phyloP scores from a whole-genome alignment of 2,113 vertebrate genomes.

The Boulengeromyrus knoepffleri region DNA sequence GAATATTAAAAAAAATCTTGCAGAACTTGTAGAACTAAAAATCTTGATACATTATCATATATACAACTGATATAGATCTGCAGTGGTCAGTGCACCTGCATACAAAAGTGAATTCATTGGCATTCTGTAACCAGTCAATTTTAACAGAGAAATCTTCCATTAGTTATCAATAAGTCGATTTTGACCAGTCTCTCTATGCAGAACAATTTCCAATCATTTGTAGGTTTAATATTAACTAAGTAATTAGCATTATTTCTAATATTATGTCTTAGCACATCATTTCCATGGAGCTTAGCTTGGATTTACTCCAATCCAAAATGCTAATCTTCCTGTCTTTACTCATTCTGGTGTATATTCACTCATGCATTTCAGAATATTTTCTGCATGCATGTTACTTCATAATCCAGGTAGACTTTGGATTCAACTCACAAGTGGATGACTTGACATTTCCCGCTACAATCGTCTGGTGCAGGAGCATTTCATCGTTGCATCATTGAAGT shows the following conservation, averaged over 20 bases:
- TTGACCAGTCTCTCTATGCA: neutral
- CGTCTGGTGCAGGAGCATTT: neutral
- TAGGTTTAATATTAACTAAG: neutral
- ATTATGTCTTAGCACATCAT: neutral
- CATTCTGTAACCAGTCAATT: neutral
- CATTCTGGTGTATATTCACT: neutral
- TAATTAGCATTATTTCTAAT: neutral
- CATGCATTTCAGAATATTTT: neutral
- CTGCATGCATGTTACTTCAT: neutral
- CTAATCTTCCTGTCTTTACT: neutral
- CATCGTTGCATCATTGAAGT: neutral
- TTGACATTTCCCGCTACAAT: neutral
- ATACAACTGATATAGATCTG: neutral
- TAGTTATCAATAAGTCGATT: neutral
- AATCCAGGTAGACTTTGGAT: neutral
- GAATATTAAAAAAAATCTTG: neutral
- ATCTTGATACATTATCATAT: neutral
- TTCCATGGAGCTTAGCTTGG: neutral
- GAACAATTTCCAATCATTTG: neutral
- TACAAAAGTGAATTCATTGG: neutral
- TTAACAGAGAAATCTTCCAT: neutral
- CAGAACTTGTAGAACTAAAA: neutral
- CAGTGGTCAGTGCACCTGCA: neutral
- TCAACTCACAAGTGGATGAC: neutral
- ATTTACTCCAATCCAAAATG: neutral